Percentiles rank a stretch among this genome's conserved stretches.
Evolutionary conservation across 2,888 invertebrate genomes (phyloP).

Genomic region (Noctua fimbriata): DNA sequence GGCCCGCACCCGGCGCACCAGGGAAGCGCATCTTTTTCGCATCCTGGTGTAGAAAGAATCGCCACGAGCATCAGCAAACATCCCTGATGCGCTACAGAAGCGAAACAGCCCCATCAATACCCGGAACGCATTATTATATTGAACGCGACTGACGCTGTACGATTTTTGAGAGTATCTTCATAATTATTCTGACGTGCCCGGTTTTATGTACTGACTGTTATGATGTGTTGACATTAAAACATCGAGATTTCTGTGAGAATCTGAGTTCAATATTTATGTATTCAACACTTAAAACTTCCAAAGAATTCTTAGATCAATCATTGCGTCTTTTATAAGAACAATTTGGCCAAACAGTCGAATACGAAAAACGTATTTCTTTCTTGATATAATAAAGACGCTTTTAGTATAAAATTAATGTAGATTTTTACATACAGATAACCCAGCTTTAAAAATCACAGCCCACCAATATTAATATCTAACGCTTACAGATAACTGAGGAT

Average conservation of each 20-base stretch:
- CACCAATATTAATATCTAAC: conserved; percentile 27
- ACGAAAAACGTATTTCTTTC: neutral
- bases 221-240: neutral
- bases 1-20: too few species aligned
- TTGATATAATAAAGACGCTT: neutral
- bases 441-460: conserved; percentile 9
- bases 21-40: too few species aligned
- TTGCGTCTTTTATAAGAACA: neutral
- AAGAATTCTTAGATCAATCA: neutral
- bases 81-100: too few species aligned
- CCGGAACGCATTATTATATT: too few species aligned
- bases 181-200: neutral
- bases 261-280: neutral
- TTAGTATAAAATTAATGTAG: neutral
- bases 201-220: too few species aligned
- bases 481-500: conserved; percentile 37
- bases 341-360: too few species aligned
- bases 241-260: neutral
- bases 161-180: too few species aligned
- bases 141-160: too few species aligned
- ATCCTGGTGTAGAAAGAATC: too few species aligned
- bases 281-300: neutral
- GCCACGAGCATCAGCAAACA: too few species aligned
- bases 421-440: conserved; percentile 2
- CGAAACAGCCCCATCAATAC: too few species aligned